These are phyloP conservation scores for Centroberyx gerrardi DNA, from an alignment of 2,797 vertebrate species.

Conservation along the genomic window DNA sequence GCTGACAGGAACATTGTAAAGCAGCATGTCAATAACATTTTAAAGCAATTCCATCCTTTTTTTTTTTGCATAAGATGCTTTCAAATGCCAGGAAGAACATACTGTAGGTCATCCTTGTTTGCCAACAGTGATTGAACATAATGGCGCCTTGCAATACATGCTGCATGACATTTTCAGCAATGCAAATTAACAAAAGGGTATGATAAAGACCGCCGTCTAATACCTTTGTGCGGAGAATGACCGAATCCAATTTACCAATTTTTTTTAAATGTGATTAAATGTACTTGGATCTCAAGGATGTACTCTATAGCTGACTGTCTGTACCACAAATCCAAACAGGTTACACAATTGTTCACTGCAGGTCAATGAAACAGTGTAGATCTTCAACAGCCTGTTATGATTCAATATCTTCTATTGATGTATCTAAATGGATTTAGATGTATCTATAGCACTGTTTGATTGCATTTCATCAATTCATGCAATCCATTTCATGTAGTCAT, in stretches of 20 bases:
- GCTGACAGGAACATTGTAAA: conserved; percentile 56
- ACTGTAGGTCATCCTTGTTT: conserved; percentile 55
- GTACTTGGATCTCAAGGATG: background rate
- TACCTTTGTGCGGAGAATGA: background rate
- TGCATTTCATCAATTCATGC: conserved; percentile 6
- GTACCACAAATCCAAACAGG: background rate
- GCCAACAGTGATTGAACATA: conserved; percentile 60
- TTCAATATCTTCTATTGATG: no score
- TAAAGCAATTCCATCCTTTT: conserved; percentile 41
- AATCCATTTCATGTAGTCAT: conserved; percentile 16
- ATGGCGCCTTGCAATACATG: conserved; percentile 50
- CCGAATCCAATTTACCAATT: conserved; percentile 12
- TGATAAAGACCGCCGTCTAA: conserved; percentile 15
- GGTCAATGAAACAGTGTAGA: conserved; percentile 1
- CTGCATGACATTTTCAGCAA: conserved; percentile 64
- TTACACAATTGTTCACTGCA: conserved; percentile 1
- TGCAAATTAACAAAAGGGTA: conserved; percentile 49
- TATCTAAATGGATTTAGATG: no score
- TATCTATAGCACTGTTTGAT: background rate
- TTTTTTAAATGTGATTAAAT: conserved; percentile 1
- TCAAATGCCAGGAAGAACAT: conserved; percentile 59
- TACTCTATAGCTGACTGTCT: background rate
- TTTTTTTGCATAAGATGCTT: conserved; percentile 40
- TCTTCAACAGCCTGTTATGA: no score
- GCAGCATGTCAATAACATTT: conserved; percentile 53